Conservation (phyloP, 2,113 vertebrate genomes). For the Alethe castanea region DNA sequence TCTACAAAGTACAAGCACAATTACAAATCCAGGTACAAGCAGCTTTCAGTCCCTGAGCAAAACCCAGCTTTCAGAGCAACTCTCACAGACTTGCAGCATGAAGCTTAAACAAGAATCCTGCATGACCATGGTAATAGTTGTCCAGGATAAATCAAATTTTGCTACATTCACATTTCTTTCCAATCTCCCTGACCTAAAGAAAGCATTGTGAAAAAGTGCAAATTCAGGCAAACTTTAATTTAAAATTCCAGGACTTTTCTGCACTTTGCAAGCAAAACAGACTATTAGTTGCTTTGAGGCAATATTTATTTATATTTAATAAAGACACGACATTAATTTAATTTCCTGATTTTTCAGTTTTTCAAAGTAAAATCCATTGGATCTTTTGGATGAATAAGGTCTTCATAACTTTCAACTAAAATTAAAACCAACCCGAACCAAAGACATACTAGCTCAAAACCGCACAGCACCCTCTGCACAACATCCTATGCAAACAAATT, state of each 20-base stretch:
- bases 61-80: background rate
- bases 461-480: background rate
- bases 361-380: background rate
- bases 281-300: background rate
- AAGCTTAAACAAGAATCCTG: background rate
- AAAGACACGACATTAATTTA: background rate
- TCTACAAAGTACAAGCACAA: background rate
- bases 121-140: background rate
- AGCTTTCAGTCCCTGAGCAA: background rate
- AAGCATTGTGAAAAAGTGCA: background rate
- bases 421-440: background rate
- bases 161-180: background rate
- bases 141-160: background rate
- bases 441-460: background rate
- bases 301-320: background rate
- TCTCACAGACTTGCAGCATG: background rate
- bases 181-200: background rate
- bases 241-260: background rate
- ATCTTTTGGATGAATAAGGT: background rate
- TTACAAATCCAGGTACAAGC: background rate
- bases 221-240: background rate
- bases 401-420: background rate
- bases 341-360: background rate
- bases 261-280: background rate
- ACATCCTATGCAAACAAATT: background rate